Percentiles rank a stretch among this genome's conserved stretches.
These are phyloP conservation scores for Strigops habroptila DNA, from an alignment of 2,113 vertebrate species.

Conservation along the genomic window DNA sequence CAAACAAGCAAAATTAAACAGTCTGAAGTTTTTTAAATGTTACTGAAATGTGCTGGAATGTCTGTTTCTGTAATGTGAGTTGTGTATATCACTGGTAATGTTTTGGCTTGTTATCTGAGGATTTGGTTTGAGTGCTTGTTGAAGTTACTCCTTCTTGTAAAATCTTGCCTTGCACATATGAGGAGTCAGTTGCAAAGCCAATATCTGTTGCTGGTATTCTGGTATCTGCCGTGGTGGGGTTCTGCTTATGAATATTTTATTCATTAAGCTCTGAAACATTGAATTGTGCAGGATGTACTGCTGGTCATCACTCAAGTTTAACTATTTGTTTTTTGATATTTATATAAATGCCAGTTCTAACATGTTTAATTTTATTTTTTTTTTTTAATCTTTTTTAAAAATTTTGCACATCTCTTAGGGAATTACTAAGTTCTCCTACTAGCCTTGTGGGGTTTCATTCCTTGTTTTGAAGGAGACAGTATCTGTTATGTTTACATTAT, in stretches of 20 bases:
- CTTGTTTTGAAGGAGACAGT: conserved; percentile 71
- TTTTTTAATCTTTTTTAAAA: conserved; percentile 50
- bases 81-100: conserved; percentile 33
- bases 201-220: conserved; percentile 29
- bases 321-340: conserved; percentile 69
- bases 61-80: conserved; percentile 54
- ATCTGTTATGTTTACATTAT: conserved; percentile 75
- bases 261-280: conserved; percentile 32
- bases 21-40: conserved; percentile 20
- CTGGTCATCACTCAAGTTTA: conserved; percentile 58
- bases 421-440: conserved; percentile 60
- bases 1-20: background rate
- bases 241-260: conserved; percentile 48
- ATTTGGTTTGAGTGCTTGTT: conserved; percentile 57
- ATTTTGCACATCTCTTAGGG: conserved; percentile 76
- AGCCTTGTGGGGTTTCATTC: conserved; percentile 65
- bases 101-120: conserved; percentile 54
- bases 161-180: conserved; percentile 3
- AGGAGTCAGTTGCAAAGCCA: conserved; percentile 53
- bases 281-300: conserved; percentile 42
- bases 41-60: conserved; percentile 44
- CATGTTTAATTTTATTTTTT: conserved; percentile 61
- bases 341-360: conserved; percentile 75
- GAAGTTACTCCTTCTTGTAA: conserved; percentile 58
- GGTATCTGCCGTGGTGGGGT: conserved; percentile 44